phyloP scores from a whole-genome alignment of 2,797 vertebrate species.

The Rhynchonycteris naso region DNA sequence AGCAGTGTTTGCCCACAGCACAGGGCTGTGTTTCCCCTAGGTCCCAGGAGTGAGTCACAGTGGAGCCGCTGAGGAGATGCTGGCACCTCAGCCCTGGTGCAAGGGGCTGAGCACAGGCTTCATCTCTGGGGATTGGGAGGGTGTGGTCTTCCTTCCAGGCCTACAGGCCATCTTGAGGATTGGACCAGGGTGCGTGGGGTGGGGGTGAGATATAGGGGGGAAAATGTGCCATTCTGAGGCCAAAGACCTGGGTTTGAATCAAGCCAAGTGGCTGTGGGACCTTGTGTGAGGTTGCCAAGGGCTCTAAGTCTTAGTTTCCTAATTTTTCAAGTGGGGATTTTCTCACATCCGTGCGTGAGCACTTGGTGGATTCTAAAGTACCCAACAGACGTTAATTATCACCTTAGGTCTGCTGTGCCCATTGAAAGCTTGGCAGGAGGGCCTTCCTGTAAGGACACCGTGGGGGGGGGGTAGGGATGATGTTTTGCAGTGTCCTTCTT shows the following conservation, averaged over 20 bases:
- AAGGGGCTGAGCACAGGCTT: background rate
- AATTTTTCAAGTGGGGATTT: background rate
- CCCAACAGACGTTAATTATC: background rate
- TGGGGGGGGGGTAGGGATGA: background rate
- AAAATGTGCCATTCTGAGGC: background rate
- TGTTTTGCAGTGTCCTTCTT: background rate
- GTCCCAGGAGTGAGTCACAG: conserved; percentile 77
- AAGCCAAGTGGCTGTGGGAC: background rate
- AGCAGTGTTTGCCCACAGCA: conserved; percentile 72
- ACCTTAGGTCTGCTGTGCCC: background rate
- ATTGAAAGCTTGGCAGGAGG: background rate
- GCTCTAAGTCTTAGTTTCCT: background rate
- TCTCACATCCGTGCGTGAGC: conserved; percentile 3
- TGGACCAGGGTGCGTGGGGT: background rate
- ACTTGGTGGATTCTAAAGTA: background rate
- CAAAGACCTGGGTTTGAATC: background rate
- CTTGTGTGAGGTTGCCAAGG: background rate
- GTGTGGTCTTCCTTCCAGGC: background rate
- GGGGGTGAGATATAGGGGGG: background rate
- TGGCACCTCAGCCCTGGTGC: background rate
- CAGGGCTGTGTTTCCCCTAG: conserved; percentile 76
- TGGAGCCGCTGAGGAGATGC: conserved; percentile 56
- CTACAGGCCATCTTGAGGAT: background rate
- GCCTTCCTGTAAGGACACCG: background rate
- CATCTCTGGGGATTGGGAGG: background rate